These are phyloP conservation scores for Hemichromis elongatus DNA, from an alignment of 2,113 vertebrate species.

Conservation along the genomic window DNA sequence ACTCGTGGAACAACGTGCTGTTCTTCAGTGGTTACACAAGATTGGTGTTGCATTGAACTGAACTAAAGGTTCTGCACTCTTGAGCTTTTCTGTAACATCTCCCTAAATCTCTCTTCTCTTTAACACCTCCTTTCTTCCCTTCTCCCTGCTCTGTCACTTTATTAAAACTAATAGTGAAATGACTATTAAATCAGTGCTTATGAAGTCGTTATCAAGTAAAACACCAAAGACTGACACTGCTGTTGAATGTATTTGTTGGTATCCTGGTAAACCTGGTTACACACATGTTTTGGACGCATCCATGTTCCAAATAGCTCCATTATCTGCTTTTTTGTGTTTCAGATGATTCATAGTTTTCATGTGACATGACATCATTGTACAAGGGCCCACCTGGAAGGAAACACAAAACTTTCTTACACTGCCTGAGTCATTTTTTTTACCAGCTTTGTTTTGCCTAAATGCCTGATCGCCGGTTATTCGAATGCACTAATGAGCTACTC, in stretches of 20 bases:
- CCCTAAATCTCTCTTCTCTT: background rate
- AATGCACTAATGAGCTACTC: background rate
- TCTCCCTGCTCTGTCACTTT: background rate
- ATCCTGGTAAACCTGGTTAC: background rate
- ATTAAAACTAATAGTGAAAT: background rate
- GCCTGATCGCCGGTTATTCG: background rate
- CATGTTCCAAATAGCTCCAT: background rate
- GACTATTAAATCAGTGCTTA: background rate
- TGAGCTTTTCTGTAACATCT: background rate
- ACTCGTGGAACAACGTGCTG: background rate
- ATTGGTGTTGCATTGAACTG: conserved; percentile 13
- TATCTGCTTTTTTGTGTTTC: background rate
- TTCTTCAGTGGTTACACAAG: conserved; percentile 2
- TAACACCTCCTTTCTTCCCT: background rate
- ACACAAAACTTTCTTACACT: background rate
- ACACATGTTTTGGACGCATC: background rate
- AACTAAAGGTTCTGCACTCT: background rate
- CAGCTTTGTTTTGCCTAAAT: background rate
- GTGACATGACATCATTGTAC: background rate
- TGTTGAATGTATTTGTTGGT: background rate
- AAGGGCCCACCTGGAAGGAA: background rate
- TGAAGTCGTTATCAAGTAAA: background rate
- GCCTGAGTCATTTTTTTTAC: background rate
- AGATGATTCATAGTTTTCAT: background rate
- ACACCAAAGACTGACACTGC: fast-evolving